Evolutionary conservation across 2,888 invertebrate genomes (phyloP).

Genomic region (Tryphoninae sp.): DNA sequence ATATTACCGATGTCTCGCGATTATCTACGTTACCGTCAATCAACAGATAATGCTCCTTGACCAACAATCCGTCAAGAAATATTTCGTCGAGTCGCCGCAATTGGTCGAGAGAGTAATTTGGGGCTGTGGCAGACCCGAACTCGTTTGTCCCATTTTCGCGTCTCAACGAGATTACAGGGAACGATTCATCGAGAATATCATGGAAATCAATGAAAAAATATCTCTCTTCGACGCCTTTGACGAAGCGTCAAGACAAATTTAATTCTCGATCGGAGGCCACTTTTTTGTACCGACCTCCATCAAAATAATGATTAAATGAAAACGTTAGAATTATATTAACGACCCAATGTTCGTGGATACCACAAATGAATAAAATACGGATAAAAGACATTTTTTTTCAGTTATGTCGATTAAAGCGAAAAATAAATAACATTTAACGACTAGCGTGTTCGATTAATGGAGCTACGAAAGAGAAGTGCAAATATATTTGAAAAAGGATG

Average conservation of each 20-base stretch:
- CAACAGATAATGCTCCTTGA: slow-evolving; percentile 68
- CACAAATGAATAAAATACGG: too few species aligned
- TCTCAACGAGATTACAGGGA: slow-evolving; percentile 49
- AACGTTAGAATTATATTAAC: too few species aligned
- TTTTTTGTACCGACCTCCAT: neutral
- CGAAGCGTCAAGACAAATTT: neutral
- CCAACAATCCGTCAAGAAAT: slow-evolving; percentile 36
- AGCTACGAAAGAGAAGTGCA: too few species aligned
- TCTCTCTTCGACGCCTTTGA: slow-evolving; percentile 58
- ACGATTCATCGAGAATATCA: slow-evolving; percentile 66
- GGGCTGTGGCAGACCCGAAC: slow-evolving; percentile 58
- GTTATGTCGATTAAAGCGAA: too few species aligned
- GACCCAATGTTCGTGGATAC: too few species aligned
- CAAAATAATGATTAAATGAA: too few species aligned
- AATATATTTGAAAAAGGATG: too few species aligned
- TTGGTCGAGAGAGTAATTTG: slow-evolving; percentile 59
- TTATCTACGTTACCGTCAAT: slow-evolving; percentile 58
- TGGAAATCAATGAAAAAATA: slow-evolving; percentile 64
- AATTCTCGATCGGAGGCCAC: too few species aligned
- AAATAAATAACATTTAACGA: too few species aligned
- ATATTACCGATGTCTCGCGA: slow-evolving; percentile 1
- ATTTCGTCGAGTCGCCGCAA: slow-evolving; percentile 59
- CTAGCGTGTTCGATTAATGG: too few species aligned
- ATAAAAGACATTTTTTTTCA: too few species aligned
- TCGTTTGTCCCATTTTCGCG: slow-evolving; percentile 62